Percentiles rank a stretch among this genome's conserved stretches.
phyloP scores from a whole-genome alignment of 2,797 vertebrate genomes.

The Ibycter americanus region DNA sequence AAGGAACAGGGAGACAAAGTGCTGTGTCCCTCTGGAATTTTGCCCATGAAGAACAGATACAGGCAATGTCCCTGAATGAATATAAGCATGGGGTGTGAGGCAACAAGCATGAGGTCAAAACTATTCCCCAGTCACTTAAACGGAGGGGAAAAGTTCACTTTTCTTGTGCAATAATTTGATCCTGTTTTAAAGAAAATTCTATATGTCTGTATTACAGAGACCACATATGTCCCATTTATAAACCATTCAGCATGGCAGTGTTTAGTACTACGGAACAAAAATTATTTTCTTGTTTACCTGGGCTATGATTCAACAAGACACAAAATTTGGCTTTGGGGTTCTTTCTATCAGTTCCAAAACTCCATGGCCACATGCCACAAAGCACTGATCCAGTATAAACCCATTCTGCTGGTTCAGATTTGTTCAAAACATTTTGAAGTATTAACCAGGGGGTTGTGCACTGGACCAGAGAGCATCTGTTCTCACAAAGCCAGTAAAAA shows the following conservation, averaged over 20 bases:
- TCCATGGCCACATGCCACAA: not conserved
- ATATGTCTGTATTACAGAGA: not conserved
- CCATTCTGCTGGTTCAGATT: constrained; percentile 13
- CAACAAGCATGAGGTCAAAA: not conserved
- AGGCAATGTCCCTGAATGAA: not conserved
- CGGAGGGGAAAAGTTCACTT: rapidly evolving
- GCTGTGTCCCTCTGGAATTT: not conserved
- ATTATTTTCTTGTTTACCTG: constrained; percentile 1
- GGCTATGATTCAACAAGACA: not conserved
- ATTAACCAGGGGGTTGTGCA: not conserved
- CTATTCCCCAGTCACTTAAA: not conserved
- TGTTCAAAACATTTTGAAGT: not conserved
- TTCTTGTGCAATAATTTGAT: not conserved
- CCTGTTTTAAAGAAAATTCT: not conserved
- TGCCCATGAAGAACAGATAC: not conserved
- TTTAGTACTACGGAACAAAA: not conserved
- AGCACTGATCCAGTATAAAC: not conserved
- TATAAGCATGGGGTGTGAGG: not conserved
- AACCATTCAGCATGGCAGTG: not conserved
- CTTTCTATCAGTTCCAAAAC: not conserved
- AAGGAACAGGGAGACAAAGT: not conserved
- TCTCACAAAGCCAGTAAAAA: not conserved
- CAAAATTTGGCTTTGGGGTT: not conserved
- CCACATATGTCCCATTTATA: not conserved
- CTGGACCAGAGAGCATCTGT: not conserved